Conservation (phyloP, 1,140 invertebrate species). For the Phenacoccus solenopsis region DNA sequence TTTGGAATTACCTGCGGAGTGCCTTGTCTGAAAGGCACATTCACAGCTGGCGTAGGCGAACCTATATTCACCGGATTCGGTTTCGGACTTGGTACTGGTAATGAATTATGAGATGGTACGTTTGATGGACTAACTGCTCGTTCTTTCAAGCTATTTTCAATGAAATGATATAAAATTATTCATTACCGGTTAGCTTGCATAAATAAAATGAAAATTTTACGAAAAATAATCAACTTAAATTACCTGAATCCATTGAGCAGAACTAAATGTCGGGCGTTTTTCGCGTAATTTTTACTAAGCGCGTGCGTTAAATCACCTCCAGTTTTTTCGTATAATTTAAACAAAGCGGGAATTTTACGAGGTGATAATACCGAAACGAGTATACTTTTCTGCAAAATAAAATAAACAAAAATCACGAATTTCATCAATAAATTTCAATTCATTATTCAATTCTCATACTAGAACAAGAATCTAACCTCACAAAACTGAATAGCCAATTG, state of each 20-base stretch:
- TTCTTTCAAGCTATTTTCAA: constrained; percentile 54
- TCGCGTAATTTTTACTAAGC: constrained; percentile 79
- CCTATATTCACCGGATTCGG: constrained; percentile 41
- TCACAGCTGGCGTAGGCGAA: constrained; percentile 21
- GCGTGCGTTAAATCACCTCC: constrained; percentile 66
- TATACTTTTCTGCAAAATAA: constrained; percentile 48
- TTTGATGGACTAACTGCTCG: constrained; percentile 56
- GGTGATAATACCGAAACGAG: constrained; percentile 80
- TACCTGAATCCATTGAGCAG: constrained; percentile 58
- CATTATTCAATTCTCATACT: background rate
- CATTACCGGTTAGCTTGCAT: constrained; percentile 13
- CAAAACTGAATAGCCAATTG: constrained; percentile 57
- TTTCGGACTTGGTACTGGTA: constrained; percentile 40
- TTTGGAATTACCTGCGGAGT: background rate
- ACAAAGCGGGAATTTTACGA: constrained; percentile 65
- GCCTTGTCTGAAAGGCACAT: constrained; percentile 7
- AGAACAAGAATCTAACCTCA: constrained; percentile 41
- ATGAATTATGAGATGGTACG: constrained; percentile 27
- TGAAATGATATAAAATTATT: constrained; percentile 20
- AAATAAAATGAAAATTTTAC: background rate
- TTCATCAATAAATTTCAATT: too few species aligned
- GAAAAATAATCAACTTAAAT: constrained; percentile 14
- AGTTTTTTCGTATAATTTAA: constrained; percentile 67
- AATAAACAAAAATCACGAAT: constrained; percentile 20
- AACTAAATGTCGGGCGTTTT: constrained; percentile 72